phyloP scores from a whole-genome alignment of 2,888 invertebrate genomes.

The Diploptera punctata region DNA sequence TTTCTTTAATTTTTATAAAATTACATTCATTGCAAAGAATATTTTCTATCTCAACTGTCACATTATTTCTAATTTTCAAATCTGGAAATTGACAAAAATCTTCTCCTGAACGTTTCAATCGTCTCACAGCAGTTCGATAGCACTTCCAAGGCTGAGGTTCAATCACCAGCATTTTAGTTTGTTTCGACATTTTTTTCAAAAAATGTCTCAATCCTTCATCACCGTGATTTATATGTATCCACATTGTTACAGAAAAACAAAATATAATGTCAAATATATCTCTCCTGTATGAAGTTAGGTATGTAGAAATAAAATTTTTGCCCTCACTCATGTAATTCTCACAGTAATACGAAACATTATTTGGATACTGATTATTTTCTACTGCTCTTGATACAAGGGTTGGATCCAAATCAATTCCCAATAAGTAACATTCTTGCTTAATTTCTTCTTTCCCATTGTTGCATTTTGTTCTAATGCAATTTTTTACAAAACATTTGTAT shows the following conservation, averaged over 20 bases:
- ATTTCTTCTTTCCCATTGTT: conserved; percentile 43
- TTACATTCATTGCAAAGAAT: conserved; percentile 58
- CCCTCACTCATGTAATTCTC: conserved; percentile 66
- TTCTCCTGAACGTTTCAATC: conserved; percentile 68
- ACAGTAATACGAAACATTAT: conserved; percentile 62
- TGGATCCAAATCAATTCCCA: conserved; percentile 81
- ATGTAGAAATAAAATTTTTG: conserved; percentile 54
- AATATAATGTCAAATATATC: conserved; percentile 70
- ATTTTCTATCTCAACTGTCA: conserved; percentile 67
- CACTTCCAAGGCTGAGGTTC: conserved; percentile 90
- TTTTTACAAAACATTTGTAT: conserved; percentile 59
- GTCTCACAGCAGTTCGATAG: conserved; percentile 75
- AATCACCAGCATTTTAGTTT: conserved; percentile 67
- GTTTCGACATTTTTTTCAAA: conserved; percentile 61
- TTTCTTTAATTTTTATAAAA: conserved; percentile 64
- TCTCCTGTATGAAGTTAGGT: conserved; percentile 55
- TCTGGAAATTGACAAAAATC: conserved; percentile 65
- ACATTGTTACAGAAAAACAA: conserved; percentile 88
- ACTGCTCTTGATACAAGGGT: conserved; percentile 71
- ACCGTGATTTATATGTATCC: conserved; percentile 87
- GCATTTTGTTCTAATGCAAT: conserved; percentile 48
- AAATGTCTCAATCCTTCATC: conserved; percentile 73
- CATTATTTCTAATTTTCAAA: conserved; percentile 66
- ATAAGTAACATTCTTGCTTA: conserved; percentile 55
- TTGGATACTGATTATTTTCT: conserved; percentile 56